Evolutionary conservation across 2,888 invertebrate species (phyloP), one percentile per base, ranked within the genome.

Genomic region (Pseudolycoriella hygida): DNA sequence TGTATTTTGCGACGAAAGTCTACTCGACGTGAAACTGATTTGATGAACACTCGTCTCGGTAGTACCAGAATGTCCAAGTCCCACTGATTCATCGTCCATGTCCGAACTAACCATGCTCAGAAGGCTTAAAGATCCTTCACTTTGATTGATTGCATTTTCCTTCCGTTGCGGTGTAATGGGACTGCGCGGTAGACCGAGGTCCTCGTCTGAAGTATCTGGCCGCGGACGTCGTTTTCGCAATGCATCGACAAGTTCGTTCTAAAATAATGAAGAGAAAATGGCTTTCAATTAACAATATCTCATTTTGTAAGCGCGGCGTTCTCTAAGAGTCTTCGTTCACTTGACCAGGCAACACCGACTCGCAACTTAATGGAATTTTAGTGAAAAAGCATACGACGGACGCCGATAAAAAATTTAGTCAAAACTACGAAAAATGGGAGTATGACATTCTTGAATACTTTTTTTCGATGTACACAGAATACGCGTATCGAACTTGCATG

Each of bases 31-130:
- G 11, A 39, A 39, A 39, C 17, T 17, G 17, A 17, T 39, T 14
- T 37, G 10, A 3, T 5, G 11, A 5, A 19, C 39, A 10, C 14
- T 17, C n/a, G 20, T n/a, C 30, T 2, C 10, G 18, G 10, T 20
- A 31, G 18, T 4, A 42, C 10, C 12, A 19, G 15, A 17, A 19
- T 6, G n/a, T n/a, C 19, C 40, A 3, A 19, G n/a, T 15, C 31
- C 41, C 31, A 32, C 18, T 12, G 18, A 45, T 30, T 64, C 65
- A 46, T 79, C 79, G 55, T 82, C 80, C 67, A 77, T 77, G 64
- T 80, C 81, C 17, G 79, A 80, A 61, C 80, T 80, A 54, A 78
- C 82, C 68, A 84, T 80, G 66, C 85, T 86, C 63, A 82, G 74
- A 54, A 85, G 69, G 50, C 61, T 63, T 4, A 61, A 39, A n/a